Base-by-base conservation (phyloP, 2,113 vertebrate species). In the Apodemus speciosus region DNA sequence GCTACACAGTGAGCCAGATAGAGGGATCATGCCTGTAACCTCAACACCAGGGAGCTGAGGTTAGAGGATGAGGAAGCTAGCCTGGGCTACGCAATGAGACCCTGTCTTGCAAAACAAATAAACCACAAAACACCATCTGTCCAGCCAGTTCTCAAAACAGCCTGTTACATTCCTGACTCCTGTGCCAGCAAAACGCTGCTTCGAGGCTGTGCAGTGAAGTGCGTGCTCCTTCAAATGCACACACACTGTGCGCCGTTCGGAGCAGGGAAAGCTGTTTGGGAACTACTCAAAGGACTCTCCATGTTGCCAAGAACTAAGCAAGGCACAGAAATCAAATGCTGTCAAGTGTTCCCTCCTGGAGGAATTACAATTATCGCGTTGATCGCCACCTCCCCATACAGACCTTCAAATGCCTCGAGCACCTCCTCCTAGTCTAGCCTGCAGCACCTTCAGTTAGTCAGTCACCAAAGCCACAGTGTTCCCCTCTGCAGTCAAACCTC, bases 201-300 rank as follows among this genome's bases (percentile, higher is more conserved):
- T 35, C 1, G 9, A 71, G 69, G 46, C 40, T 43, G 20, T 58
- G 7, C 49, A 1, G 32, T 46, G 9, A 0, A 18, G 0, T 1
- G 2, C 1, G 6, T 0, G 30, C 4, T n/a, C 51, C 40, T 25
- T 51, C 20, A 51, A 27, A 35, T 0, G 9, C 0, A 3, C 43
- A 30, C 0, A 3, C 43, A 30, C 35, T 2, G 13, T 62, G 32
- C 30, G 69, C 60, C 40, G 77, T 56, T 3, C 30, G 30, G 5
- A 14, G 10, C 14, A 9, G 16, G 53, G 38, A 4, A 15, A 73
- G 92, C 53, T 43, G 43, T 71, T 92, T 56, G 9, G 0, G 69
- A 53, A 15, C 49, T 21, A n/a, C 2, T 35, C 72, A 25, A 1
- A 40, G 40, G 27, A 73, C 32, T 10, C 79, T 40, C 40, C 38